Evolutionary conservation across 2,888 invertebrate genomes (phyloP).

Genomic region (Lepeophtheirus nordmannii): DNA sequence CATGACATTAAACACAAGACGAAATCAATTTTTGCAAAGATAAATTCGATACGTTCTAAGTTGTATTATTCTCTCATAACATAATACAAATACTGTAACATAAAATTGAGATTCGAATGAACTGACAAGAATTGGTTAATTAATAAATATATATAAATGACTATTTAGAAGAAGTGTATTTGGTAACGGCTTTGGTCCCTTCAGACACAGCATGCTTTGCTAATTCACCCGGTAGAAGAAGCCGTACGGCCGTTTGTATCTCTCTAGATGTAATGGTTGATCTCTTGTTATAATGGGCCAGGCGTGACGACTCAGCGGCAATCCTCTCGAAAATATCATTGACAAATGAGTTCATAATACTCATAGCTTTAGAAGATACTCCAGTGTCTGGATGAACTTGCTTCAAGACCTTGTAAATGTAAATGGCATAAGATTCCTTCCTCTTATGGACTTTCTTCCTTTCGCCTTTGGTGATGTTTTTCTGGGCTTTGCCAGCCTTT

Average conservation of each 20-base stretch:
- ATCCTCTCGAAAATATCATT: slow-evolving; percentile 41
- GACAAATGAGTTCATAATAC: slow-evolving; percentile 40
- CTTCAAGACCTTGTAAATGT: slow-evolving; percentile 36
- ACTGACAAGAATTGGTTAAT: no score
- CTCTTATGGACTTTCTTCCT: slow-evolving; percentile 31
- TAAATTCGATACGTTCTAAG: no score
- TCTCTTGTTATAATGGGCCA: slow-evolving; percentile 39
- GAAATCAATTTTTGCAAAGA: no score
- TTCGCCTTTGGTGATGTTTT: slow-evolving; percentile 31
- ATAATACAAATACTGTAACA: no score
- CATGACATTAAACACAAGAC: no score
- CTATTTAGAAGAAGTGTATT: slow-evolving; percentile 36
- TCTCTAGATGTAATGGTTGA: slow-evolving; percentile 39
- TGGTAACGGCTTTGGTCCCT: slow-evolving; percentile 38
- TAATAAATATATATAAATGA: not conserved
- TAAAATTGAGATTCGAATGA: no score
- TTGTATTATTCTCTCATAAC: no score
- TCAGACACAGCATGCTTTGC: slow-evolving; percentile 40
- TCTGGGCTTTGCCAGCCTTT: slow-evolving; percentile 32
- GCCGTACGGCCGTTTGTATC: slow-evolving; percentile 34
- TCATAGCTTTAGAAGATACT: slow-evolving; percentile 37
- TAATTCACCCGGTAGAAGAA: slow-evolving; percentile 39
- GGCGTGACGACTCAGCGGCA: slow-evolving; percentile 34
- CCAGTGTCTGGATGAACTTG: slow-evolving; percentile 35
- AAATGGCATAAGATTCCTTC: slow-evolving; percentile 32